Conservation (phyloP, 1,140 invertebrate species). For the Solenopsis invicta region DNA sequence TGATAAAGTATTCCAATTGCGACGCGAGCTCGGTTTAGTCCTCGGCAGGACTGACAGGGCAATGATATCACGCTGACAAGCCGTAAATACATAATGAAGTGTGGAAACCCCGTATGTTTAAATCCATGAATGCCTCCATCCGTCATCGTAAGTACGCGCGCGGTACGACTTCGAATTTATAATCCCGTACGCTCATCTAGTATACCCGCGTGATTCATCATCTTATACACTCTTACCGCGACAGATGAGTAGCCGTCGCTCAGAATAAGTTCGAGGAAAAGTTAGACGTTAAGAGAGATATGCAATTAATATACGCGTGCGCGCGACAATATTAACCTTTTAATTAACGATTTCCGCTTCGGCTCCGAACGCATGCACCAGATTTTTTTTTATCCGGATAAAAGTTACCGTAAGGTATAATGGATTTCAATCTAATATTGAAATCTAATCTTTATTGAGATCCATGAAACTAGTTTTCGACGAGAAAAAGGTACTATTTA, state of each 20-base stretch:
- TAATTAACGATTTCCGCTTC: constrained; percentile 16
- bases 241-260: constrained; percentile 66
- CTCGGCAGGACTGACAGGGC: constrained; percentile 64
- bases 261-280: constrained; percentile 45
- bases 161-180: constrained; percentile 71
- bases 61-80: constrained; percentile 79
- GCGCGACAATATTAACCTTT: constrained; percentile 46
- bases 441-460: not conserved
- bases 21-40: constrained; percentile 43
- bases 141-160: constrained; percentile 67
- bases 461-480: not conserved
- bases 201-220: constrained; percentile 72
- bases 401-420: not conserved
- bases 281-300: constrained; percentile 41
- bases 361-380: no score
- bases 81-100: constrained; percentile 81
- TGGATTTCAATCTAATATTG: not conserved
- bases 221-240: constrained; percentile 44
- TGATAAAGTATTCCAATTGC: constrained; percentile 74
- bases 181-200: constrained; percentile 65
- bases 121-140: constrained; percentile 67
- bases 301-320: constrained; percentile 34
- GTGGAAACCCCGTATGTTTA: constrained; percentile 69
- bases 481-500: not conserved
- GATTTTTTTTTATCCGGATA: not conserved